Evolutionary conservation across 2,113 vertebrate genomes (phyloP).

Genomic region (Pterophyllum scalare): DNA sequence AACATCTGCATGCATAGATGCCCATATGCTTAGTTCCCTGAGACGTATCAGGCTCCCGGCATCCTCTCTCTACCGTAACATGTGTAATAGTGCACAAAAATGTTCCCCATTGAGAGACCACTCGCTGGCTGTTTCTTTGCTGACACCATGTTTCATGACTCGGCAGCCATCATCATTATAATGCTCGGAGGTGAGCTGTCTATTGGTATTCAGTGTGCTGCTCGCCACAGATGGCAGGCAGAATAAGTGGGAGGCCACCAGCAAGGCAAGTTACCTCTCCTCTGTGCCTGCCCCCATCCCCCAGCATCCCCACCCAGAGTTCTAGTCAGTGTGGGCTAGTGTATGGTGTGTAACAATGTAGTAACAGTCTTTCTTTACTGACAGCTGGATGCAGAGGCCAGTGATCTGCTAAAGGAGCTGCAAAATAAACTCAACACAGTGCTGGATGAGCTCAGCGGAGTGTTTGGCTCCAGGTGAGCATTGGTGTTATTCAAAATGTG

Average conservation of each 20-base stretch:
- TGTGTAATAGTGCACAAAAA: slow-evolving; percentile 31
- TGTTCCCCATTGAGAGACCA: slow-evolving; percentile 25
- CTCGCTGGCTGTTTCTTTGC: slow-evolving; percentile 41
- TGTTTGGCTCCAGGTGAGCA: slow-evolving; percentile 90
- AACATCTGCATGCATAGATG: not conserved
- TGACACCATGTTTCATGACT: slow-evolving; percentile 62
- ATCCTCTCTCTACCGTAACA: slow-evolving; percentile 19
- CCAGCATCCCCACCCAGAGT: not conserved
- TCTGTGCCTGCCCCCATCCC: slow-evolving; percentile 18
- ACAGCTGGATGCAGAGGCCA: slow-evolving; percentile 95
- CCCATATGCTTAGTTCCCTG: not conserved
- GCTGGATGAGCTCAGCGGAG: slow-evolving; percentile 91
- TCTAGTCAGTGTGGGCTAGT: slow-evolving; percentile 26
- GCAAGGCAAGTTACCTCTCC: slow-evolving; percentile 56
- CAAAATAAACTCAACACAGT: slow-evolving; percentile 92
- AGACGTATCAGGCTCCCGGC: slow-evolving; percentile 11
- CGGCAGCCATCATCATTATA: slow-evolving; percentile 49
- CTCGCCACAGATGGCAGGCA: slow-evolving; percentile 67
- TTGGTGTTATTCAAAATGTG: not conserved
- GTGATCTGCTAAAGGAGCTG: slow-evolving; percentile 91
- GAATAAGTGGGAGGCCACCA: slow-evolving; percentile 61
- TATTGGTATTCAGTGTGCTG: slow-evolving; percentile 67
- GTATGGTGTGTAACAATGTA: slow-evolving; percentile 37
- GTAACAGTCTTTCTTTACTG: slow-evolving; percentile 64
- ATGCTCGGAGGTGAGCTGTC: slow-evolving; percentile 57